phyloP scores from a whole-genome alignment of 2,113 vertebrate species.

The Girardinichthys multiradiatus region DNA sequence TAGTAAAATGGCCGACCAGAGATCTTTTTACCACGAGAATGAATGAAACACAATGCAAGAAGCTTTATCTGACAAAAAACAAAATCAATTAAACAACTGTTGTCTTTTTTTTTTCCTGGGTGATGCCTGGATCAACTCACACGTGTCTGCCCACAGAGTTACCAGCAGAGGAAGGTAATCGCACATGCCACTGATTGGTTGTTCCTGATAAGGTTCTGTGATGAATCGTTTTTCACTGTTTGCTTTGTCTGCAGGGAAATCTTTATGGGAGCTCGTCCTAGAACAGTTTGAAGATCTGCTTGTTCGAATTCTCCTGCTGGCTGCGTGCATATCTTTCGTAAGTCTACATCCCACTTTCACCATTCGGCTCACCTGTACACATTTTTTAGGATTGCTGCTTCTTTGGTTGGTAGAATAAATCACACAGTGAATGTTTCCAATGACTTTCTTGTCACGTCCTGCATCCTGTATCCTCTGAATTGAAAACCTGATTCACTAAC shows the following conservation, averaged over 20 bases:
- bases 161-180: slow-evolving; percentile 95
- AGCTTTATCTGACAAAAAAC: neutral
- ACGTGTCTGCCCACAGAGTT: slow-evolving; percentile 81
- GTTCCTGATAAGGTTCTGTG: neutral
- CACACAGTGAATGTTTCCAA: neutral
- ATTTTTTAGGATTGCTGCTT: neutral
- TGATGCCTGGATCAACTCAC: slow-evolving; percentile 59
- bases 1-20: too few species aligned
- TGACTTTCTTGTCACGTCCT: neutral
- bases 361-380: neutral
- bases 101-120: slow-evolving; percentile 19
- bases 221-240: slow-evolving; percentile 9
- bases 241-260: slow-evolving; percentile 87
- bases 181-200: neutral
- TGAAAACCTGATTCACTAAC: neutral
- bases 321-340: slow-evolving; percentile 96
- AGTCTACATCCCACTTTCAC: slow-evolving; percentile 60
- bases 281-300: slow-evolving; percentile 99
- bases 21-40: neutral
- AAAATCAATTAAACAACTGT: slow-evolving; percentile 8
- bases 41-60: neutral
- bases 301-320: slow-evolving; percentile 97
- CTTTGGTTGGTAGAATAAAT: neutral
- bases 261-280: slow-evolving; percentile 94
- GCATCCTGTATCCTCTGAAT: neutral